Evolutionary conservation across 2,797 vertebrate species (phyloP).

Genomic region (Hippocampus kuda): DNA sequence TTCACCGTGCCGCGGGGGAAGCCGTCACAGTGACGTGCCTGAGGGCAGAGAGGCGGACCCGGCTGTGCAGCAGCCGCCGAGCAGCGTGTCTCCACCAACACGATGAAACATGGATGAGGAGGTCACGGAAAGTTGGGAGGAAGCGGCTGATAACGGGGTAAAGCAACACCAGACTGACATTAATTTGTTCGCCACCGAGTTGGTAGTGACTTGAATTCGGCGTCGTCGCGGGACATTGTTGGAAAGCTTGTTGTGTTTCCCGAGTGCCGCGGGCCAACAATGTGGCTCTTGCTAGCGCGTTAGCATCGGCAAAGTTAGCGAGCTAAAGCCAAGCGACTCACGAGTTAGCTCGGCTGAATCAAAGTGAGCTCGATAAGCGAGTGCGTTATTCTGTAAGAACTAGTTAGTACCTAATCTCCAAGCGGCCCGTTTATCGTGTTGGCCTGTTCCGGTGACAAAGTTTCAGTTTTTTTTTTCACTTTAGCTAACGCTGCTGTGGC

Average conservation of each 20-base stretch:
- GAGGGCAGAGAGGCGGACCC: slow-evolving; percentile 27
- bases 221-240: not conserved
- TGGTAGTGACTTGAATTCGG: not conserved
- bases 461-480: not conserved
- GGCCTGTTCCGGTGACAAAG: not conserved
- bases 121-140: slow-evolving; percentile 90
- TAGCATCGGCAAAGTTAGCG: slow-evolving; percentile 48
- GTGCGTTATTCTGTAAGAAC: not conserved
- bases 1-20: slow-evolving; percentile 19
- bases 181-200: not conserved
- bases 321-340: slow-evolving; percentile 15
- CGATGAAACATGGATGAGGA: slow-evolving; percentile 86
- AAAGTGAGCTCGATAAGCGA: not conserved
- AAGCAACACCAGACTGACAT: slow-evolving; percentile 26
- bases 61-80: slow-evolving; percentile 31
- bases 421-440: too few relatives aligned
- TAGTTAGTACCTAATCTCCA: not conserved
- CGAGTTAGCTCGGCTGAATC: not conserved
- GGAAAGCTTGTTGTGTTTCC: not conserved
- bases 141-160: slow-evolving; percentile 87
- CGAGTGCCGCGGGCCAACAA: slow-evolving; percentile 41
- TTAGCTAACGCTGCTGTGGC: slow-evolving; percentile 26
- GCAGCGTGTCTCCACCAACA: slow-evolving; percentile 53
- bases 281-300: slow-evolving; percentile 52
- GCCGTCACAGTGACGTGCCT: slow-evolving; percentile 44